Conservation (phyloP, 2,888 invertebrate species). For the Leptinotarsa peninsularis region DNA sequence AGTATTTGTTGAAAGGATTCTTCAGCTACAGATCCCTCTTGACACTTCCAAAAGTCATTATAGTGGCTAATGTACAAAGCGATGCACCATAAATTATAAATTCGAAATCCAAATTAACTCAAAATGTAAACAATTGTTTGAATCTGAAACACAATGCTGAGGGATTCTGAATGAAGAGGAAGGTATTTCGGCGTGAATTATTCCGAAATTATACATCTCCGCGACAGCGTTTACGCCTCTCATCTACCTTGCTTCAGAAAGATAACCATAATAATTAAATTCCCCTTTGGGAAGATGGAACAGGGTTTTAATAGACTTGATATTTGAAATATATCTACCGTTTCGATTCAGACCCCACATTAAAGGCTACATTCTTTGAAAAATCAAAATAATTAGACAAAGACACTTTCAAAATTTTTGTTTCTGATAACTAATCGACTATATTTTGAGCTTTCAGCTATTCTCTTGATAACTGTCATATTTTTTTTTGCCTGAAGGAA, state of each 20-base stretch:
- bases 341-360: not conserved
- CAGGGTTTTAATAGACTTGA: constrained; percentile 21
- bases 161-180: constrained; percentile 62
- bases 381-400: not conserved
- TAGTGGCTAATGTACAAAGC: not conserved
- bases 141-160: constrained; percentile 65
- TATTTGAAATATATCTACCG: constrained; percentile 2
- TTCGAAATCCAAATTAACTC: constrained; percentile 67
- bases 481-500: too few species aligned
- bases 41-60: not conserved
- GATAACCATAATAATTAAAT: constrained; percentile 66
- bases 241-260: constrained; percentile 64
- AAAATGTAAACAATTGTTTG: constrained; percentile 67
- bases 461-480: too few species aligned
- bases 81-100: constrained; percentile 58
- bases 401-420: too few species aligned
- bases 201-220: constrained; percentile 64
- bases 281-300: constrained; percentile 45
- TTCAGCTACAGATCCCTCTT: too few species aligned
- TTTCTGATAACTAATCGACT: too few species aligned
- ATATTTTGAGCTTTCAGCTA: too few species aligned
- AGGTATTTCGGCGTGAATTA: constrained; percentile 61
- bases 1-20: too few species aligned
- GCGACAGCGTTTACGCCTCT: constrained; percentile 58
- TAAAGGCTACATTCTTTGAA: not conserved